Conservation (phyloP, 2,797 vertebrate genomes). For the Tapirus indicus region DNA sequence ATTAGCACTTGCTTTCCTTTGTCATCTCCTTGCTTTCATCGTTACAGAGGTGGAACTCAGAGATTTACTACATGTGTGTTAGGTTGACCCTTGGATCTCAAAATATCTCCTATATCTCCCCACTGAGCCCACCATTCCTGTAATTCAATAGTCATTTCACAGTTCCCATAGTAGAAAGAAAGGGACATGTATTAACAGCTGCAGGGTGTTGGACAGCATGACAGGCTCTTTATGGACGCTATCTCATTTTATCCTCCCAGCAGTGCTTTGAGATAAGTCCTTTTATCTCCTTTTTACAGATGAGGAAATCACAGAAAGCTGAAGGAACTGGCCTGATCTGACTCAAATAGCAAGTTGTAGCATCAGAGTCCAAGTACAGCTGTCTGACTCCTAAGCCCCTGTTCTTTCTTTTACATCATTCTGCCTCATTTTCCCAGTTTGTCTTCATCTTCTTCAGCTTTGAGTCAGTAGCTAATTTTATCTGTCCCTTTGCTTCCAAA, state of each 20-base stretch:
- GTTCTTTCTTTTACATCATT: background rate
- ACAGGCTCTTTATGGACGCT: fast-evolving
- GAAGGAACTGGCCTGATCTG: background rate
- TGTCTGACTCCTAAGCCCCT: background rate
- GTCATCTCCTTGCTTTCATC: background rate
- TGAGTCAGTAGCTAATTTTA: background rate
- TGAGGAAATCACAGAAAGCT: background rate
- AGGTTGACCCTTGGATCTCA: background rate
- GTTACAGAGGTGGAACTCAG: background rate
- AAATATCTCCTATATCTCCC: background rate
- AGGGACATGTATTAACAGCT: background rate
- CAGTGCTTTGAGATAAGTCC: background rate
- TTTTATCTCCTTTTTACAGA: background rate
- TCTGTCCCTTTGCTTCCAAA: background rate
- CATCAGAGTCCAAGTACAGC: background rate
- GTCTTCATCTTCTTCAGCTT: background rate
- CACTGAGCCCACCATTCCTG: background rate
- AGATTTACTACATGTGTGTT: background rate
- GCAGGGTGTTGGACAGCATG: background rate
- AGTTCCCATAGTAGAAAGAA: background rate
- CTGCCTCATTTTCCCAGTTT: background rate
- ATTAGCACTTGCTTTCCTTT: background rate
- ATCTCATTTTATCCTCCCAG: background rate
- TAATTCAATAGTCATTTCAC: background rate
- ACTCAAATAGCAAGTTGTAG: background rate